Percentiles rank a stretch among this genome's conserved stretches.
These are phyloP conservation scores for Rhorus exstirpatorius DNA, from an alignment of 2,888 invertebrate genomes.

Conservation along the genomic window DNA sequence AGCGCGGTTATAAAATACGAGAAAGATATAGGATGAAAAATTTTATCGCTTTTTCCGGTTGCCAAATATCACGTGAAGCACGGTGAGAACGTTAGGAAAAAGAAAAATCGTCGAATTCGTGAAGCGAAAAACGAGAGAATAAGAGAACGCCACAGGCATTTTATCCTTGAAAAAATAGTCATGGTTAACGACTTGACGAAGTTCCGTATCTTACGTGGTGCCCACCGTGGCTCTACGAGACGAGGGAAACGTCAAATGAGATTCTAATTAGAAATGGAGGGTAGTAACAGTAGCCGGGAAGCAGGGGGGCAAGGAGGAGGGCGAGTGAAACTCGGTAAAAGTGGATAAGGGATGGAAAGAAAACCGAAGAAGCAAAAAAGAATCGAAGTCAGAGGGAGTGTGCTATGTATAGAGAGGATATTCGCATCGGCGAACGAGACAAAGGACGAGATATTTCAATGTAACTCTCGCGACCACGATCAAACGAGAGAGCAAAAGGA, in stretches of 20 bases:
- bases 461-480: not conserved
- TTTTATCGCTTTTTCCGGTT: constrained; percentile 20
- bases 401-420: constrained; percentile 15
- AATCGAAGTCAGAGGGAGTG: constrained; percentile 45
- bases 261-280: constrained; percentile 76
- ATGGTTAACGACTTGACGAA: constrained; percentile 62
- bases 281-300: constrained; percentile 45
- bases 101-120: constrained; percentile 18
- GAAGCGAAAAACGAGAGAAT: not conserved
- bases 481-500: not conserved
- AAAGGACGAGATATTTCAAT: constrained; percentile 52
- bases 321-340: constrained; percentile 4
- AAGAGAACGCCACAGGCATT: constrained; percentile 15
- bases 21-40: constrained; percentile 51
- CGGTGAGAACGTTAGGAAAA: not conserved
- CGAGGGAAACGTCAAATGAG: constrained; percentile 65
- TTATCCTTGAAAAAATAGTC: constrained; percentile 31
- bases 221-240: constrained; percentile 29
- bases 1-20: constrained; percentile 6
- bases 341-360: constrained; percentile 31
- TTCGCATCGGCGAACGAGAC: constrained; percentile 48
- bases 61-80: constrained; percentile 22
- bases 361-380: constrained; percentile 39
- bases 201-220: constrained; percentile 48
- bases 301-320: constrained; percentile 32